A percentile compares a stretch with the other conserved stretches of the same genome.
phyloP scores from a whole-genome alignment of 2,113 vertebrate genomes.

The Anas platyrhynchos region DNA sequence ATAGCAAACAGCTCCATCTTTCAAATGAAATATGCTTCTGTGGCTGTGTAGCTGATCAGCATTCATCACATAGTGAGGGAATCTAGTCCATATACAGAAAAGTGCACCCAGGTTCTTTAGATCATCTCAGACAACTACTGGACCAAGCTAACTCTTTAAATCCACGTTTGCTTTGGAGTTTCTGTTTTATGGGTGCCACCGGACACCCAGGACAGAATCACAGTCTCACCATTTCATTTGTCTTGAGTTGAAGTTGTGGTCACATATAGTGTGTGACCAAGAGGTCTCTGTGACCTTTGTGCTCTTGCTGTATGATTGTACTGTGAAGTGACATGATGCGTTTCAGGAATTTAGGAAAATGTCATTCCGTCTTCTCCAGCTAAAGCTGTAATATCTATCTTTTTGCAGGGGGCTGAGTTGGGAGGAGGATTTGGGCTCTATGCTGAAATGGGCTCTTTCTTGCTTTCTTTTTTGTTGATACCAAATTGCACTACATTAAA shows the following conservation, averaged over 20 bases:
- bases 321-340: not conserved
- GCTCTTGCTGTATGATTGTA: not conserved
- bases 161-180: not conserved
- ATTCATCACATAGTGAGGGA: not conserved
- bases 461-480: not conserved
- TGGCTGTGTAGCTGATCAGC: not conserved
- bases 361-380: not conserved
- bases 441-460: not conserved
- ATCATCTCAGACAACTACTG: not conserved
- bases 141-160: not conserved
- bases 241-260: not conserved
- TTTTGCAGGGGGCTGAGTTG: not conserved
- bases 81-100: not conserved
- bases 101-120: not conserved
- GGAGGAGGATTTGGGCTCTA: not conserved
- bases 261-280: not conserved
- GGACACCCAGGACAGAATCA: not conserved
- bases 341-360: not conserved
- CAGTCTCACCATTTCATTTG: not conserved
- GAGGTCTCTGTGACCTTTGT: not conserved
- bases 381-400: not conserved
- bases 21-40: not conserved
- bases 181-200: not conserved
- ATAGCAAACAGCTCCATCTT: slow-evolving; percentile 1
- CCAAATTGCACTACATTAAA: not conserved